Conservation (phyloP, 2,113 vertebrate genomes). For the Phaethon lepturus region DNA sequence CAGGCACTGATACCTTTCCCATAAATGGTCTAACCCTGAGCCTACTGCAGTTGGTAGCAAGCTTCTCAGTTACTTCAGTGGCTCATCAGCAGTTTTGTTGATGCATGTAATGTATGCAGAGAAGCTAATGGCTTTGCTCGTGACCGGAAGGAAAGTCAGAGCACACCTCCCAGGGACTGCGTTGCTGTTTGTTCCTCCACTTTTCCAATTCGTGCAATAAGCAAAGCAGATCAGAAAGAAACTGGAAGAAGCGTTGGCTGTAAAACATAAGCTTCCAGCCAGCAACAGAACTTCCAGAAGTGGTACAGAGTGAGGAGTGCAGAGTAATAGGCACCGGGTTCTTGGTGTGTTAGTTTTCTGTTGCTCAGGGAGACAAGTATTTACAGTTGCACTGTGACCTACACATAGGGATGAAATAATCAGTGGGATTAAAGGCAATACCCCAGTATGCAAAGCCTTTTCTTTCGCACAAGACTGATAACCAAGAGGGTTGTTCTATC, state of each 20-base stretch:
- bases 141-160: not conserved
- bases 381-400: not conserved
- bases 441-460: not conserved
- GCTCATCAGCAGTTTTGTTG: not conserved
- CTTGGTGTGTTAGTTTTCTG: not conserved
- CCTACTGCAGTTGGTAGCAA: not conserved
- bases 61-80: not conserved
- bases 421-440: not conserved
- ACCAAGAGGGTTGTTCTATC: not conserved
- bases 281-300: not conserved
- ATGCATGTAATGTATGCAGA: not conserved
- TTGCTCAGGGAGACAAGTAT: not conserved
- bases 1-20: not conserved
- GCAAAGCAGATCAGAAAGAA: not conserved
- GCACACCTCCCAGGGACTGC: not conserved
- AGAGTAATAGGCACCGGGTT: not conserved
- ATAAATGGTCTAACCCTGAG: not conserved
- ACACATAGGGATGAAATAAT: not conserved
- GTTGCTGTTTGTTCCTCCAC: not conserved
- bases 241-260: not conserved
- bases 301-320: not conserved
- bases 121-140: not conserved
- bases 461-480: not conserved
- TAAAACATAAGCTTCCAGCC: not conserved
- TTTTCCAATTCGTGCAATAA: not conserved